phyloP scores from a whole-genome alignment of 1,140 invertebrate species.

The Phymastichus coffea region DNA sequence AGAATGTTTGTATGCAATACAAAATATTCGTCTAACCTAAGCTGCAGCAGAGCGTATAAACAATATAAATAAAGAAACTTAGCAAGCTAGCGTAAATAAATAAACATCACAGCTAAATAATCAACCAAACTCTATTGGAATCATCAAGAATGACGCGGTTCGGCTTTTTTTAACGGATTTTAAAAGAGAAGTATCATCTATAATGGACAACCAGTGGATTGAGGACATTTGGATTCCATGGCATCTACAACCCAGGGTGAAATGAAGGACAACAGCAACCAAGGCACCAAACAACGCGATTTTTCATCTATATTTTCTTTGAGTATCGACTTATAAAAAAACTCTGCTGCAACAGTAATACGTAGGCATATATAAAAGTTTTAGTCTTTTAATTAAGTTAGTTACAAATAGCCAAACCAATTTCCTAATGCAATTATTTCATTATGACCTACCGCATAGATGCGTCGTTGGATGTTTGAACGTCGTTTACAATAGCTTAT shows the following conservation, averaged over 20 bases:
- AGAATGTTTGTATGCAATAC: too few species aligned
- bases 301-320: conserved; percentile 14
- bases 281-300: conserved; percentile 6
- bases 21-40: conserved; percentile 9
- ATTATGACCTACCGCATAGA: conserved; percentile 53
- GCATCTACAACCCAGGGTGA: too few species aligned
- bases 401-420: conserved; percentile 50
- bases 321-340: conserved; percentile 12
- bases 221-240: conserved; percentile 5
- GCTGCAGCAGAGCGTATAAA: conserved; percentile 20
- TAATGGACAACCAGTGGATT: too few species aligned
- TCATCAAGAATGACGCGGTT: conserved; percentile 12
- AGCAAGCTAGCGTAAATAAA: conserved; percentile 6
- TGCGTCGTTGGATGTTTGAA: conserved; percentile 47
- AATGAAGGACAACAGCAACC: conserved; percentile 13
- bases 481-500: conserved; percentile 31
- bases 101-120: background rate
- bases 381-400: conserved; percentile 55
- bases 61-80: background rate
- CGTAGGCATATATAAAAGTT: conserved; percentile 34
- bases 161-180: conserved; percentile 17
- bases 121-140: background rate
- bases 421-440: conserved; percentile 49
- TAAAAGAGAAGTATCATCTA: conserved; percentile 9
- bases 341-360: conserved; percentile 23